A percentile compares a stretch with the other conserved stretches of the same genome.
Evolutionary conservation across 2,797 vertebrate genomes (phyloP).

Genomic region (Danio choprae): DNA sequence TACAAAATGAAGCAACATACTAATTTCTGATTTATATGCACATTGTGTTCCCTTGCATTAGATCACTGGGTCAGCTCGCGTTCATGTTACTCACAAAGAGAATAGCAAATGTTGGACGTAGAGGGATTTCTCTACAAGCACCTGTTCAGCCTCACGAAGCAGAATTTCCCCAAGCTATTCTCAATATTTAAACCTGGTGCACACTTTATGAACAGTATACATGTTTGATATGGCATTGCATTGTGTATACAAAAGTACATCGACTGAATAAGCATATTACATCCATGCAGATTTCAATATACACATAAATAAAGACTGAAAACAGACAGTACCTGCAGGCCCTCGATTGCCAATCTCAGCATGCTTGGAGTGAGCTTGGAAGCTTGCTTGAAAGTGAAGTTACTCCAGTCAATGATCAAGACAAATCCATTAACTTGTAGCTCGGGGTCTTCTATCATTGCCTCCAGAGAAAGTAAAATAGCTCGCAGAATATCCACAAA

Average conservation of each 20-base stretch:
- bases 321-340: constrained; percentile 86
- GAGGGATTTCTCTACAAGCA: constrained; percentile 38
- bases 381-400: constrained; percentile 99
- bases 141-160: not conserved
- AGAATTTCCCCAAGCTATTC: constrained; percentile 1
- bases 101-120: constrained; percentile 44
- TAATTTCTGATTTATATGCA: constrained; percentile 34
- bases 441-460: constrained; percentile 98
- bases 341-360: constrained; percentile 96
- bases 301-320: not conserved
- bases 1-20: not conserved
- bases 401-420: constrained; percentile 99
- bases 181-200: constrained; percentile 5
- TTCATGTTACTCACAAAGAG: constrained; percentile 45
- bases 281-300: not conserved
- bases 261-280: not conserved
- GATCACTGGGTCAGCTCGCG: constrained; percentile 43
- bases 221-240: not conserved
- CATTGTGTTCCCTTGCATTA: constrained; percentile 11
- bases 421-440: constrained; percentile 99
- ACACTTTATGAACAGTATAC: not conserved
- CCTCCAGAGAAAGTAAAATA: constrained; percentile 95
- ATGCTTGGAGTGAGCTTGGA: constrained; percentile 98
- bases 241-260: not conserved
- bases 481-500: constrained; percentile 97